Evolutionary conservation across 2,888 invertebrate species (phyloP), one percentile per base, ranked within the genome.

Genomic region (Diogma glabrata): DNA sequence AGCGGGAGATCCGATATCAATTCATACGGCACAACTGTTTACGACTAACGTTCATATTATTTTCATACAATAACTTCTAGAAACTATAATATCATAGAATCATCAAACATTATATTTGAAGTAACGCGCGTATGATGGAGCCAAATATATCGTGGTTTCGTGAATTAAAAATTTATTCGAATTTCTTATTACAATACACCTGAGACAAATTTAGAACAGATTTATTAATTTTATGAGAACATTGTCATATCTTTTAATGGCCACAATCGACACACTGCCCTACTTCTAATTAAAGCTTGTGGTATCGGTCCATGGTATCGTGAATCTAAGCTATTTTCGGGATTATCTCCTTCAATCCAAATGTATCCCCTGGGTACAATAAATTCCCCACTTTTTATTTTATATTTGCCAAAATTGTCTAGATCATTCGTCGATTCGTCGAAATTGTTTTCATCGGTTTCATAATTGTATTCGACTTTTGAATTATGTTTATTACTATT

Each of bases 291-390:
- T 8, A 95, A 72, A 3, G 88, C 93, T 62, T 84, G 78, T 0
- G 94, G 93, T 17, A 95, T 84, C 6, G 93, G 84, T 1, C 94
- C 95, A 69, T 88, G 94, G 7, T 73, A 72, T 58, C 92, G 76
- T 2, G 93, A 93, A 70, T 95, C 95, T 0, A 82, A 78, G 8
- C 93, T 94, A 70, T 91, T 89, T 50, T 67, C 67, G 10, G 75
- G 74, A 67, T 95, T 95, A 64, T 95, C 94, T 16, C 95, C 93
- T 72, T 91, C 88, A 53, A 94, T 69, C 93, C 93, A 94, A 1
- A 93, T 84, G 68, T 90, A 87, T 2, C 92, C 92, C 58, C 74
- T 72, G 1, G 92, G 92, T 38, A 92, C 83, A 64, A 78, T 64
- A 57, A 81, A 72, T 53, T 71, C 60, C 8, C 24, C 24, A 7